phyloP scores from a whole-genome alignment of 2,797 vertebrate species.

The Coregonus ussuriensis region DNA sequence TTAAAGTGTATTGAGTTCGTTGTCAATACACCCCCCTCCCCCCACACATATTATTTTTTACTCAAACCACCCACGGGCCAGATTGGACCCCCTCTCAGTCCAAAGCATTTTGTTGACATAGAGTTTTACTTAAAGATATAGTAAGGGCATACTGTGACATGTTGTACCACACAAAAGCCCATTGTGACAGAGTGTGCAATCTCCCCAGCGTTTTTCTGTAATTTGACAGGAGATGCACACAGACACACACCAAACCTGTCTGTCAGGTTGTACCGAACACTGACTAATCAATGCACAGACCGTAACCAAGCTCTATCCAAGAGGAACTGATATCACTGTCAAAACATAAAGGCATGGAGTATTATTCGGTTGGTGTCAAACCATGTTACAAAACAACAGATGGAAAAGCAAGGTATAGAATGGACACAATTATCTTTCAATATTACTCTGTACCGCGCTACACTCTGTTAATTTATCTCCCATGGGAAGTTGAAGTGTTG shows the following conservation, averaged over 20 bases:
- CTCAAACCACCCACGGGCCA: no score
- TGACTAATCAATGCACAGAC: background rate
- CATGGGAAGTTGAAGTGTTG: no score
- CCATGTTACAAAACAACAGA: background rate
- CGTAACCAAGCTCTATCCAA: background rate
- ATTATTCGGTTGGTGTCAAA: background rate
- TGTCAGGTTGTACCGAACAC: background rate
- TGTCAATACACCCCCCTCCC: no score
- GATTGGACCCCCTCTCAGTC: no score
- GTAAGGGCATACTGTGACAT: background rate
- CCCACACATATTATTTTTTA: no score
- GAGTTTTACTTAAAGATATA: background rate
- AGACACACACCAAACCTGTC: slow-evolving; percentile 1
- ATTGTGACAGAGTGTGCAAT: background rate
- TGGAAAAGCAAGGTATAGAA: background rate
- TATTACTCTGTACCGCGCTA: background rate
- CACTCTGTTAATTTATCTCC: background rate
- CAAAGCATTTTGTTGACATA: background rate
- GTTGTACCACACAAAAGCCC: background rate
- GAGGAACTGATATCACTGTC: background rate
- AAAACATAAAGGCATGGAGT: background rate
- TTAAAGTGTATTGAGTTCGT: no score
- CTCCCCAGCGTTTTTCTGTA: background rate
- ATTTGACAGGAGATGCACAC: background rate
- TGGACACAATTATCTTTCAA: background rate